A percentile compares a stretch with the other conserved stretches of the same genome.
Conservation (phyloP, 2,888 invertebrate species). For the Disparrhopalites patrizii region DNA sequence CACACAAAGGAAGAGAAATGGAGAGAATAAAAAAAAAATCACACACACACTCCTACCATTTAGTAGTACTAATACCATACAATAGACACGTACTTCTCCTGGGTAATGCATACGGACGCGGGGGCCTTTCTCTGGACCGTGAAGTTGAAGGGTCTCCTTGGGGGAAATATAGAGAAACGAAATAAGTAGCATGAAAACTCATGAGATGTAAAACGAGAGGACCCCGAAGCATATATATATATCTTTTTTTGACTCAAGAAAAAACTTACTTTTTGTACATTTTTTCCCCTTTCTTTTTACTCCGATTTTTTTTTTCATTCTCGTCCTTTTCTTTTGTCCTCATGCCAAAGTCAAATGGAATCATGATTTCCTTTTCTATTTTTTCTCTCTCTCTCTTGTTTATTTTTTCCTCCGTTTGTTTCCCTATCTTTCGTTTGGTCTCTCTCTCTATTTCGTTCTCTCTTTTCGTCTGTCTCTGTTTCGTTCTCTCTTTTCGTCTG, state of each 20-base stretch:
- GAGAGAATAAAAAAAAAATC: too few species aligned
- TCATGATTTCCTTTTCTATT: too few species aligned
- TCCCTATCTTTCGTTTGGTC: background rate
- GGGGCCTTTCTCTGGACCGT: constrained; percentile 23
- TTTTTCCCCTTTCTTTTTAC: background rate
- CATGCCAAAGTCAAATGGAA: too few species aligned
- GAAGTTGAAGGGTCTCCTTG: constrained; percentile 28
- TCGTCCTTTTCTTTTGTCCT: too few species aligned
- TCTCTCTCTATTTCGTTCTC: background rate
- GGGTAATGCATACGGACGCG: too few species aligned
- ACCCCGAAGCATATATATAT: constrained; percentile 3
- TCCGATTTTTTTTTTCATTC: background rate
- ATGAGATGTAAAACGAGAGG: constrained; percentile 7
- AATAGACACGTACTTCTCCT: too few species aligned
- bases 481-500: constrained; percentile 2
- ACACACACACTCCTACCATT: too few species aligned
- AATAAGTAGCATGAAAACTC: constrained; percentile 18
- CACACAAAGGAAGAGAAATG: constrained; percentile 3
- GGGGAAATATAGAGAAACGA: constrained; percentile 24
- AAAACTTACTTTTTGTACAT: constrained; percentile 1
- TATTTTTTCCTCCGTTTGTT: too few species aligned
- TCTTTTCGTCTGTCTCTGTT: background rate
- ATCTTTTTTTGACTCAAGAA: constrained; percentile 1
- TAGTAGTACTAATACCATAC: too few species aligned
- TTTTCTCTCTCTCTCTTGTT: background rate